Evolutionary conservation across 2,888 invertebrate genomes (phyloP).

Genomic region (Diarsia mendica): DNA sequence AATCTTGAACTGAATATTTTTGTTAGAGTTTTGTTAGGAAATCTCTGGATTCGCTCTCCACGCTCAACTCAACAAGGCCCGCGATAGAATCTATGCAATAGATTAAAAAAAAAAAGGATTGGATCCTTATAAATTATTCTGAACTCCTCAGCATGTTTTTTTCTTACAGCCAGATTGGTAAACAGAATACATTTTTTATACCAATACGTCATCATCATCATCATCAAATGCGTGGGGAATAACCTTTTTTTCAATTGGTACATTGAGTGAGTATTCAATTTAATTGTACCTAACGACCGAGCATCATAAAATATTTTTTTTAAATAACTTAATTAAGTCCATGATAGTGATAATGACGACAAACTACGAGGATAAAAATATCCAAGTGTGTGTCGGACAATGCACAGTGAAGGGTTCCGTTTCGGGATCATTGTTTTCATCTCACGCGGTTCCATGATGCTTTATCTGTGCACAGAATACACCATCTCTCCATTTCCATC

Average conservation of each 20-base stretch:
- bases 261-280: not conserved
- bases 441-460: not conserved
- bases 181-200: not conserved
- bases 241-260: not conserved
- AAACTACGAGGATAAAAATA: not conserved
- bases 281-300: not conserved
- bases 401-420: not conserved
- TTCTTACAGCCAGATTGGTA: too few relatives aligned
- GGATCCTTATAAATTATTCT: too few relatives aligned
- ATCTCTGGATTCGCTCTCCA: too few relatives aligned
- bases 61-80: too few relatives aligned
- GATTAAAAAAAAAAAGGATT: too few relatives aligned
- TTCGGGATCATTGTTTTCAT: not conserved
- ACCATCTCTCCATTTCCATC: not conserved
- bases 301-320: not conserved
- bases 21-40: too few relatives aligned
- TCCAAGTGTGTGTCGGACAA: not conserved
- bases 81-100: too few relatives aligned
- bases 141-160: too few relatives aligned
- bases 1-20: too few relatives aligned
- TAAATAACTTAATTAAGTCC: not conserved
- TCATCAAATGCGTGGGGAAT: not conserved
- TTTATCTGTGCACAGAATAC: not conserved
- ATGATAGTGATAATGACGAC: not conserved
- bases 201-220: too few relatives aligned